A percentile compares a stretch with the other conserved stretches of the same genome.
phyloP scores from a whole-genome alignment of 2,797 vertebrate genomes.

The Cheirogaleus major region DNA sequence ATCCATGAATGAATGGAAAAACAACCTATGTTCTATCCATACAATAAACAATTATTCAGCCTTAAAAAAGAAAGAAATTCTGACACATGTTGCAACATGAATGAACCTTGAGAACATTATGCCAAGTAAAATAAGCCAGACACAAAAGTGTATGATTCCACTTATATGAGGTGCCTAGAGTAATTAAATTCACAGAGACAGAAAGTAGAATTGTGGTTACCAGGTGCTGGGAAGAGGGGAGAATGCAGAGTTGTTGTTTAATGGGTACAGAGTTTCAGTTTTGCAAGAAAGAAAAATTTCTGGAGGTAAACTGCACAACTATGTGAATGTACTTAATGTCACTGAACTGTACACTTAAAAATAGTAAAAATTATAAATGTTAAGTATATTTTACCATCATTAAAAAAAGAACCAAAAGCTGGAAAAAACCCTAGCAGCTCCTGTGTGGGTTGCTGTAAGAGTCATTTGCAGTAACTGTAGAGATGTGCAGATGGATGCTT shows the following conservation, averaged over 20 bases:
- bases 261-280: background rate
- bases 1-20: too few species aligned
- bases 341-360: background rate
- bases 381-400: background rate
- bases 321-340: background rate
- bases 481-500: background rate
- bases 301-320: background rate
- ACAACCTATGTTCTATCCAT: background rate
- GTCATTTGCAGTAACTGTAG: background rate
- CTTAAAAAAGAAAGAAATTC: background rate
- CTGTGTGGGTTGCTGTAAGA: background rate
- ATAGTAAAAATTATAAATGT: background rate
- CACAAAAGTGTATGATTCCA: background rate
- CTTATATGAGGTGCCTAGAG: background rate
- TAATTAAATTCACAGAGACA: background rate
- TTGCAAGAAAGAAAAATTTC: background rate
- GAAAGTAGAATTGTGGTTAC: background rate
- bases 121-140: background rate
- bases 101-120: background rate
- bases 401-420: background rate
- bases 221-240: fast-evolving
- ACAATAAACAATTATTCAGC: background rate
- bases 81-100: background rate
- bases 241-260: background rate
- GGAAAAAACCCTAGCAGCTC: background rate